Conservation (phyloP, 2,113 vertebrate genomes). For the Centropristis striata region DNA sequence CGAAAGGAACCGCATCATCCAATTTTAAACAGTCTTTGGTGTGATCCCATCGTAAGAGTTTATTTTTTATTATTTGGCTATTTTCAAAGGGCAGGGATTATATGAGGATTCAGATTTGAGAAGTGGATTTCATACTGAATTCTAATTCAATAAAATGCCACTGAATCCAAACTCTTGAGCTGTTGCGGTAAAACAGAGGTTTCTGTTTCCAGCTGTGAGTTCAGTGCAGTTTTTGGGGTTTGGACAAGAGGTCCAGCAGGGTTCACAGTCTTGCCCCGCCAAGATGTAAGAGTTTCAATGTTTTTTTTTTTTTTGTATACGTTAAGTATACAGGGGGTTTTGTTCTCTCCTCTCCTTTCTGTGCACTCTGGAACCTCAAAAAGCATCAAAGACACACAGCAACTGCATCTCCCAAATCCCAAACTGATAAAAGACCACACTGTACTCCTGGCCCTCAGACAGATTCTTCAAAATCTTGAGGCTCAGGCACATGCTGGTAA, state of each 20-base stretch:
- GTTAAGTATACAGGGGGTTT: not conserved
- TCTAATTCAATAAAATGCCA: not conserved
- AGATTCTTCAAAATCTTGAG: constrained; percentile 1
- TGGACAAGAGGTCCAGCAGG: not conserved
- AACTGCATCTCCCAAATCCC: constrained; percentile 9
- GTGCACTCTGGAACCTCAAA: not conserved
- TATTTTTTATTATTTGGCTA: not conserved
- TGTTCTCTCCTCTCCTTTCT: not conserved
- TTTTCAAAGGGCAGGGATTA: not conserved
- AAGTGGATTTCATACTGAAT: not conserved
- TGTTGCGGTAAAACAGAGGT: constrained; percentile 4
- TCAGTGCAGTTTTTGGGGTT: not conserved
- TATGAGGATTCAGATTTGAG: not conserved
- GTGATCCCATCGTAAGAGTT: too few relatives aligned
- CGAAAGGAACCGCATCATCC: too few relatives aligned
- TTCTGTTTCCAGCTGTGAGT: not conserved
- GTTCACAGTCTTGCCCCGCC: not conserved
- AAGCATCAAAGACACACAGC: constrained; percentile 32
- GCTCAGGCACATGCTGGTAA: constrained; percentile 17
- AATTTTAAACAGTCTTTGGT: too few relatives aligned
- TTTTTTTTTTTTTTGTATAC: not conserved
- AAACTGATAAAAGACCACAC: constrained; percentile 24
- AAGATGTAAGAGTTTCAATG: not conserved
- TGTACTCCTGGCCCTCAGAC: constrained; percentile 4
- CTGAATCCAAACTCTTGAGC: not conserved